A percentile compares a stretch with the other conserved stretches of the same genome.
phyloP scores from a whole-genome alignment of 1,140 invertebrate genomes.

The Zaprionus tsacasi region DNA sequence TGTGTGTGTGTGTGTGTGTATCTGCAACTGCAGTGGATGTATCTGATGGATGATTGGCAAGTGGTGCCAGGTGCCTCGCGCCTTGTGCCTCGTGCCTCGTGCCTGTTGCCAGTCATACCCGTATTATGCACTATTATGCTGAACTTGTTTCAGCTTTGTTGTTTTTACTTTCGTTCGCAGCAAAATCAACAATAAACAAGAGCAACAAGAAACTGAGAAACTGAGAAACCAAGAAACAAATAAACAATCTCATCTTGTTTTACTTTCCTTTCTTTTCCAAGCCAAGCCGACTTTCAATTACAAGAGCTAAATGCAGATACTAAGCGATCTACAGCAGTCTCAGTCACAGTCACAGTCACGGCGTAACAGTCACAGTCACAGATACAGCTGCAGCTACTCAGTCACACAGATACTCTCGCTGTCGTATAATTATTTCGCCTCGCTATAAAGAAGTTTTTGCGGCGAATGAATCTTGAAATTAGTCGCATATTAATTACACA shows the following conservation, averaged over 20 bases:
- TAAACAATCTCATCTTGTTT: constrained; percentile 62
- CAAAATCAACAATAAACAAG: constrained; percentile 4
- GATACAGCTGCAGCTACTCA: background rate
- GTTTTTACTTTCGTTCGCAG: constrained; percentile 74
- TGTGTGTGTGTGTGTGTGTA: background rate
- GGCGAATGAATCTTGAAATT: constrained; percentile 52
- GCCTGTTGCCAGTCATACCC: constrained; percentile 40
- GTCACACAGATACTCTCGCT: constrained; percentile 2
- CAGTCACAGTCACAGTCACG: background rate
- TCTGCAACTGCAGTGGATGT: constrained; percentile 16
- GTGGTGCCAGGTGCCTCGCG: constrained; percentile 9
- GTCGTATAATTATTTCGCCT: background rate
- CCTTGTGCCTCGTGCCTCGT: background rate
- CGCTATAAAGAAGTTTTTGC: background rate
- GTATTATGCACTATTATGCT: constrained; percentile 59
- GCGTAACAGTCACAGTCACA: constrained; percentile 12
- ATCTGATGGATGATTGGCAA: constrained; percentile 47
- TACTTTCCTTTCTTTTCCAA: constrained; percentile 71
- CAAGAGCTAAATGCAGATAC: constrained; percentile 56
- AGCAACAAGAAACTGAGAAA: constrained; percentile 25
- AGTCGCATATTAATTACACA: constrained; percentile 52
- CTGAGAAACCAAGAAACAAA: constrained; percentile 46
- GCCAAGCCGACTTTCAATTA: constrained; percentile 69
- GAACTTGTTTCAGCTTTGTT: constrained; percentile 63
- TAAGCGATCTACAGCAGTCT: constrained; percentile 1